Evolutionary conservation across 2,888 invertebrate species (phyloP).

Genomic region (Stenolophus ochropezus): DNA sequence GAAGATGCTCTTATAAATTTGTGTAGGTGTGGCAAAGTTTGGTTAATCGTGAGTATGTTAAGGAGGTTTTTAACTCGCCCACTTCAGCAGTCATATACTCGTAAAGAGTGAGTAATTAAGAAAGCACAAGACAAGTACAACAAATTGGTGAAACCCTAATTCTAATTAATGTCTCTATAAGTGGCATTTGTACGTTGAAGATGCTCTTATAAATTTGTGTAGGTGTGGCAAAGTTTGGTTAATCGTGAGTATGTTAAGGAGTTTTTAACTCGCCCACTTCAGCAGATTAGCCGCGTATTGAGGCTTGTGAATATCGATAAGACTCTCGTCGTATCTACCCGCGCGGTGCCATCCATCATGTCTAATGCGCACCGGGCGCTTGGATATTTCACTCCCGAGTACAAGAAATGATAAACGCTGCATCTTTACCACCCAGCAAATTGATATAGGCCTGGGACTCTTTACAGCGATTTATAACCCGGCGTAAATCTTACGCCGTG

Average conservation of each 20-base stretch:
- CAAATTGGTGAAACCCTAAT: too few relatives aligned
- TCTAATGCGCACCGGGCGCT: conserved; percentile 49
- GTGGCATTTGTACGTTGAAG: not conserved
- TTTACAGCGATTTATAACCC: conserved; percentile 5
- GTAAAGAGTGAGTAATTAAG: too few relatives aligned
- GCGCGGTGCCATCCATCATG: conserved; percentile 46
- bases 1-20: not conserved
- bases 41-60: conserved; percentile 5
- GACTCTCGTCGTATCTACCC: conserved; percentile 25
- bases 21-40: too few relatives aligned
- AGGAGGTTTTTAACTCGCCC: not conserved
- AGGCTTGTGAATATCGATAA: conserved; percentile 21
- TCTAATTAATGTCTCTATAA: too few relatives aligned
- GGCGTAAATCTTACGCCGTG: not conserved
- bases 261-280: not conserved
- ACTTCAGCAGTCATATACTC: conserved; percentile 38
- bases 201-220: not conserved
- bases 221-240: not conserved
- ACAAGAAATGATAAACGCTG: conserved; percentile 51
- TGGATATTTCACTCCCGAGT: conserved; percentile 40
- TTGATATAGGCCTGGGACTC: conserved; percentile 25
- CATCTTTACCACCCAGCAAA: conserved; percentile 11
- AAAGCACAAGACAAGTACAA: too few relatives aligned
- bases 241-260: conserved; percentile 17
- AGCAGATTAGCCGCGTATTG: conserved; percentile 45